A percentile compares a stretch with the other conserved stretches of the same genome.
These are phyloP conservation scores for Silurus asotus DNA, from an alignment of 2,113 vertebrate genomes.

Conservation along the genomic window DNA sequence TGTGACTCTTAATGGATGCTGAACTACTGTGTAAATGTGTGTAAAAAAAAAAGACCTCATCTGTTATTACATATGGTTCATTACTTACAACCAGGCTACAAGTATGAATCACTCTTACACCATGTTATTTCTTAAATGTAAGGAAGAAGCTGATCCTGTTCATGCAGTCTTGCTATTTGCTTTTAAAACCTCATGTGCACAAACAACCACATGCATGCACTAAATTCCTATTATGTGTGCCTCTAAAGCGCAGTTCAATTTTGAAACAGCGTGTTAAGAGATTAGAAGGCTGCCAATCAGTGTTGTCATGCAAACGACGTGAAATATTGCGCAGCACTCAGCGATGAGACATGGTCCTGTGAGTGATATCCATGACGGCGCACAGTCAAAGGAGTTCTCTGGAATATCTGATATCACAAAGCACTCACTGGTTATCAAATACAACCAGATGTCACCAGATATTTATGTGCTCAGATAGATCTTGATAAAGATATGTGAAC, in stretches of 20 bases:
- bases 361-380: slow-evolving; percentile 31
- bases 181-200: not conserved
- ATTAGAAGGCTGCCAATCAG: slow-evolving; percentile 37
- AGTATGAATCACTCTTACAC: slow-evolving; percentile 21
- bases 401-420: slow-evolving; percentile 25
- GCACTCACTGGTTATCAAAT: not conserved
- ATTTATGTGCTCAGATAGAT: not conserved
- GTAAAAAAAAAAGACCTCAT: too few species aligned
- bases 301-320: slow-evolving; percentile 7
- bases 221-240: not conserved
- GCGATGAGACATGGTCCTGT: slow-evolving; percentile 28
- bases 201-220: not conserved
- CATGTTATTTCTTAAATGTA: slow-evolving; percentile 4
- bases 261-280: slow-evolving; percentile 15
- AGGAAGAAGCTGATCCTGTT: slow-evolving; percentile 12
- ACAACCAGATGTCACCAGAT: not conserved
- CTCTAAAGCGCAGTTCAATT: slow-evolving; percentile 27
- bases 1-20: not conserved
- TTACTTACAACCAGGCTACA: not conserved
- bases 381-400: slow-evolving; percentile 15
- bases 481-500: not conserved
- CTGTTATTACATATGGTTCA: not conserved
- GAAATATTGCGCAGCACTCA: slow-evolving; percentile 22
- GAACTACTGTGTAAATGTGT: not conserved
- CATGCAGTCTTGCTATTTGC: not conserved